Conservation (phyloP, 2,113 vertebrate species). For the Clarias gariepinus region DNA sequence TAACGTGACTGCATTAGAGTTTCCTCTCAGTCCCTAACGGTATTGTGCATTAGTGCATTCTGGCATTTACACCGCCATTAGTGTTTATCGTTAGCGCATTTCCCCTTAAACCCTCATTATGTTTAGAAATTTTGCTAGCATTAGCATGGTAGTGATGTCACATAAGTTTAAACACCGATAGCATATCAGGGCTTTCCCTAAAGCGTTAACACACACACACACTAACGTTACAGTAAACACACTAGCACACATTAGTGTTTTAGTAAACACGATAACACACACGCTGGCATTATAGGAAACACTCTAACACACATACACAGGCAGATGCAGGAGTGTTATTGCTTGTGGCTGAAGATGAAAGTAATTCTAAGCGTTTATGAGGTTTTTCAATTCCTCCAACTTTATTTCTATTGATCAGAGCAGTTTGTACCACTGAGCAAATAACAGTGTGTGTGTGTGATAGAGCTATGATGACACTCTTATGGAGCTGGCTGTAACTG, state of each 20-base stretch:
- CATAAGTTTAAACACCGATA: neutral
- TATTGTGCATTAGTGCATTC: neutral
- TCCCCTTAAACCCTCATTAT: slow-evolving; percentile 10
- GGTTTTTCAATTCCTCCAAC: slow-evolving; percentile 57
- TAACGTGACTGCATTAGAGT: neutral
- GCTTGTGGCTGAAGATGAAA: slow-evolving; percentile 46
- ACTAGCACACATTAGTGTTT: neutral
- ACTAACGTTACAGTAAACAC: neutral
- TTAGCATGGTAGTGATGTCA: neutral
- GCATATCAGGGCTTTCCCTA: neutral
- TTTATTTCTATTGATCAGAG: slow-evolving; percentile 57
- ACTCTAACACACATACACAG: neutral
- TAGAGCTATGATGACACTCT: neutral
- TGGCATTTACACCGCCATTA: neutral
- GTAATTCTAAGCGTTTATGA: slow-evolving; percentile 57
- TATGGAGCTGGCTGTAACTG: too few species aligned
- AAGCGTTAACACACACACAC: slow-evolving; percentile 16
- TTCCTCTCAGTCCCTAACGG: neutral
- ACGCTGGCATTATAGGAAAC: neutral
- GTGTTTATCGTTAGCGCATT: neutral
- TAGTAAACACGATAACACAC: slow-evolving; percentile 12
- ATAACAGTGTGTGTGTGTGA: neutral
- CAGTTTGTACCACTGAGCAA: slow-evolving; percentile 46
- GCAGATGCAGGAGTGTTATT: slow-evolving; percentile 48
- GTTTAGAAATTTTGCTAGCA: neutral